Conservation (phyloP, 2,113 vertebrate species). For the Rhineura floridana region DNA sequence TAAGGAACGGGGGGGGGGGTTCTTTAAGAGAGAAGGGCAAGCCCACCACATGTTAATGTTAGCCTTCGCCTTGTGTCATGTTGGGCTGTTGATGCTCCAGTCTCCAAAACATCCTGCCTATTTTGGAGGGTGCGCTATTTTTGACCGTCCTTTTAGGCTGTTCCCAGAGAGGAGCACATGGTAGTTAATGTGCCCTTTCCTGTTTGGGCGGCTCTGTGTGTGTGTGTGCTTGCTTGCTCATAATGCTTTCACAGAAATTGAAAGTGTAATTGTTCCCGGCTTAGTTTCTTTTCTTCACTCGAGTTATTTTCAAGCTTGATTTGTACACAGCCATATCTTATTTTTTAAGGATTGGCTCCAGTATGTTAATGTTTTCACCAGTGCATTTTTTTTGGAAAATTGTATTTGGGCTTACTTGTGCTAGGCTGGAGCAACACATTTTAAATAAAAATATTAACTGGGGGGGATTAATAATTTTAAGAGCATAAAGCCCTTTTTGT, state of each 20-base stretch:
- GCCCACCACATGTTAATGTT: neutral
- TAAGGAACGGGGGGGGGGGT: too few species aligned
- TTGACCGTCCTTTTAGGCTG: slow-evolving; percentile 11
- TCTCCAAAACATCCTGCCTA: slow-evolving; percentile 54
- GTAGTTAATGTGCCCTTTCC: slow-evolving; percentile 55
- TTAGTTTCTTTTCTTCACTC: rapidly evolving
- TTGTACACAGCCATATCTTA: neutral
- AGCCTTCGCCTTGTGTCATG: slow-evolving; percentile 25
- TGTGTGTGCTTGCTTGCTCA: slow-evolving; percentile 31
- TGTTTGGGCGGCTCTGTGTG: slow-evolving; percentile 51
- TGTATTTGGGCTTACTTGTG: neutral
- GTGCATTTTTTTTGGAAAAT: neutral
- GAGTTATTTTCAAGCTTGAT: neutral
- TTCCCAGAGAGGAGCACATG: slow-evolving; percentile 19
- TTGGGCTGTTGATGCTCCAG: slow-evolving; percentile 14
- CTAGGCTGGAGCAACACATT: neutral
- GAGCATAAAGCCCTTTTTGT: neutral
- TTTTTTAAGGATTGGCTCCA: neutral
- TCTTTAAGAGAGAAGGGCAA: slow-evolving; percentile 38
- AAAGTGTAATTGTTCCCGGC: slow-evolving; percentile 38
- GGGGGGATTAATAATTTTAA: neutral
- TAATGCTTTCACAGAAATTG: slow-evolving; percentile 56
- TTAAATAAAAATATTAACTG: neutral
- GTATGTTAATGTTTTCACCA: too few species aligned
- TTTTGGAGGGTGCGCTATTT: slow-evolving; percentile 31